Evolutionary conservation across 1,140 invertebrate species (phyloP).

Genomic region (Parapsyche elsis): DNA sequence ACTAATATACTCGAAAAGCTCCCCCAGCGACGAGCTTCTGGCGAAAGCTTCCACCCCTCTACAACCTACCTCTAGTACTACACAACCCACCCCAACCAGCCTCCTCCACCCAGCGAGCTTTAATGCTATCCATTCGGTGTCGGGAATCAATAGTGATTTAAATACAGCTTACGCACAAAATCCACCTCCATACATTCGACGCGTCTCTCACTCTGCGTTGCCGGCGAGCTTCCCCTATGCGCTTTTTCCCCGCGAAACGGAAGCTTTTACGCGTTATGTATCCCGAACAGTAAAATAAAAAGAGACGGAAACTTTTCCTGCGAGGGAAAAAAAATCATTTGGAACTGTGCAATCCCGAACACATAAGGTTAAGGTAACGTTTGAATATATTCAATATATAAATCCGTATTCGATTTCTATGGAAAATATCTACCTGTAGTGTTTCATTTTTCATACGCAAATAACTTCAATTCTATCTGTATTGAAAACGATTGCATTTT

Average conservation of each 20-base stretch:
- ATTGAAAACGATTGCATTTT: too few species aligned
- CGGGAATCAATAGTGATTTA: constrained; percentile 56
- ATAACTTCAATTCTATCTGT: too few species aligned
- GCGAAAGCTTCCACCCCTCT: not conserved
- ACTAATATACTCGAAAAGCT: constrained; percentile 50
- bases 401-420: too few species aligned
- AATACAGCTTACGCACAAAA: constrained; percentile 56
- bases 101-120: constrained; percentile 30
- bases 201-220: constrained; percentile 35
- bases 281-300: too few species aligned
- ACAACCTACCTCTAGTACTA: not conserved
- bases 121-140: constrained; percentile 39
- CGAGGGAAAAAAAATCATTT: too few species aligned
- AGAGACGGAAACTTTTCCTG: too few species aligned
- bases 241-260: constrained; percentile 26
- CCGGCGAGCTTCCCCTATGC: not conserved
- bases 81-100: not conserved
- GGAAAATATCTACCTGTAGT: too few species aligned
- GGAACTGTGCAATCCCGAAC: not conserved
- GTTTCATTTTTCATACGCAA: too few species aligned
- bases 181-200: constrained; percentile 50
- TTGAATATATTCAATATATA: not conserved
- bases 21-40: not conserved
- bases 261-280: constrained; percentile 12
- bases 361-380: not conserved